Percentiles rank a stretch among this genome's conserved stretches.
phyloP scores from a whole-genome alignment of 2,113 vertebrate genomes.

The Aythya baeri region DNA sequence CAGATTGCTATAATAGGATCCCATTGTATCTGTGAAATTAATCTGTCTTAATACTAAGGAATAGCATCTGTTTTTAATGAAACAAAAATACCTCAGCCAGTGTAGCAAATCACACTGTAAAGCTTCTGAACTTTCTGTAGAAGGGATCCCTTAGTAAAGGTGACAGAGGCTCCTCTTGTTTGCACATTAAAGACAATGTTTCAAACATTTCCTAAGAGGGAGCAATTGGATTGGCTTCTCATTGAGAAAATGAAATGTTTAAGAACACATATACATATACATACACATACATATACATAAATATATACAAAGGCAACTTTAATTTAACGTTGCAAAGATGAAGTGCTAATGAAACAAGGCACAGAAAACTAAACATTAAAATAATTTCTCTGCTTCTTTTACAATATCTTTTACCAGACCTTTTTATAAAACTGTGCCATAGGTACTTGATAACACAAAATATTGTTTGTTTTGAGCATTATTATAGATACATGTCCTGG shows the following conservation, averaged over 20 bases:
- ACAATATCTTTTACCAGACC: neutral
- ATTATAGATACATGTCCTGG: neutral
- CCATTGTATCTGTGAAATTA: constrained; percentile 57
- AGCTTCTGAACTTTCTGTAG: constrained; percentile 24
- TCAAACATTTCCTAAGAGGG: constrained; percentile 7
- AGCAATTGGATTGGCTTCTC: neutral
- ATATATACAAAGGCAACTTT: neutral
- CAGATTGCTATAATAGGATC: constrained; percentile 52
- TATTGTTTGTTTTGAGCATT: neutral
- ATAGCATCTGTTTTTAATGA: constrained; percentile 53
- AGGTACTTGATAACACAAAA: neutral
- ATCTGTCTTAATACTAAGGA: constrained; percentile 42
- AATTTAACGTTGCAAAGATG: neutral
- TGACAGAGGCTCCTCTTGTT: neutral
- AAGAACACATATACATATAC: neutral
- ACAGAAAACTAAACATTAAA: neutral
- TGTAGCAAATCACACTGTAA: neutral
- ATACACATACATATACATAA: neutral
- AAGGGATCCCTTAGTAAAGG: constrained; percentile 46
- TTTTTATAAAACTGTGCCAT: neutral
- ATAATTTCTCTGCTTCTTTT: neutral
- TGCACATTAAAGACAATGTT: neutral
- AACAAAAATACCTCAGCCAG: constrained; percentile 44
- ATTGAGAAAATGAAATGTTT: neutral
- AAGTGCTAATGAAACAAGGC: neutral